These are phyloP conservation scores for Protophormia terraenovae DNA, from an alignment of 2,888 invertebrate genomes.

Conservation along the genomic window DNA sequence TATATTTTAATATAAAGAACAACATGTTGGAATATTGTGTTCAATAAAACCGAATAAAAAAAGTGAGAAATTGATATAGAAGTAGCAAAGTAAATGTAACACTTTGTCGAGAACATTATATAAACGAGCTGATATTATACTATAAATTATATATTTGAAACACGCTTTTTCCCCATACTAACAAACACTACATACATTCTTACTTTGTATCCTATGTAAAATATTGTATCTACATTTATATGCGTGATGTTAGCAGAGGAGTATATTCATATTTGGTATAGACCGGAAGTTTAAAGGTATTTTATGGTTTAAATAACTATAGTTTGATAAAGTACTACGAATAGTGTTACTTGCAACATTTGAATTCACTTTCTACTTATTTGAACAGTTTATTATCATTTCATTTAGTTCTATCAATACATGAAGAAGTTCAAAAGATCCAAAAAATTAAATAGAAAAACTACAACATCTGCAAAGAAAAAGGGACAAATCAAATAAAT, in stretches of 20 bases:
- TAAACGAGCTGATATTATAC: conserved; percentile 25
- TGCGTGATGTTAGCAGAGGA: too few relatives aligned
- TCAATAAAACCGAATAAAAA: conserved; percentile 19
- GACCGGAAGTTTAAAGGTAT: conserved; percentile 21
- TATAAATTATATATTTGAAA: conserved; percentile 13
- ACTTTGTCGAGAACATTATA: conserved; percentile 36
- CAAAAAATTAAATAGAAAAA: not conserved
- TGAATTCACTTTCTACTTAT: not conserved
- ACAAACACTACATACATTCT: too few relatives aligned
- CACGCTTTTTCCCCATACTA: too few relatives aligned
- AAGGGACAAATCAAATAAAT: not conserved
- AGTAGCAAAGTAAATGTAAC: not conserved
- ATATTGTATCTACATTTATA: too few relatives aligned
- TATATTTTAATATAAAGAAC: conserved; percentile 5
- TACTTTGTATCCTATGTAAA: not conserved
- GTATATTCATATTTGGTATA: not conserved
- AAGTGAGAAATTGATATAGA: not conserved
- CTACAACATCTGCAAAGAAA: not conserved
- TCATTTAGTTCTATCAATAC: not conserved
- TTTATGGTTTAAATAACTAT: conserved; percentile 20
- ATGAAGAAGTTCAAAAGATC: not conserved
- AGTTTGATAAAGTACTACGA: conserved; percentile 22
- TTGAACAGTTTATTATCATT: not conserved
- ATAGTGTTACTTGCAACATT: not conserved
- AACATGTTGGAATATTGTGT: conserved; percentile 17